These are phyloP conservation scores for Tupiocoris notatus DNA, from an alignment of 2,888 invertebrate species.

Conservation along the genomic window DNA sequence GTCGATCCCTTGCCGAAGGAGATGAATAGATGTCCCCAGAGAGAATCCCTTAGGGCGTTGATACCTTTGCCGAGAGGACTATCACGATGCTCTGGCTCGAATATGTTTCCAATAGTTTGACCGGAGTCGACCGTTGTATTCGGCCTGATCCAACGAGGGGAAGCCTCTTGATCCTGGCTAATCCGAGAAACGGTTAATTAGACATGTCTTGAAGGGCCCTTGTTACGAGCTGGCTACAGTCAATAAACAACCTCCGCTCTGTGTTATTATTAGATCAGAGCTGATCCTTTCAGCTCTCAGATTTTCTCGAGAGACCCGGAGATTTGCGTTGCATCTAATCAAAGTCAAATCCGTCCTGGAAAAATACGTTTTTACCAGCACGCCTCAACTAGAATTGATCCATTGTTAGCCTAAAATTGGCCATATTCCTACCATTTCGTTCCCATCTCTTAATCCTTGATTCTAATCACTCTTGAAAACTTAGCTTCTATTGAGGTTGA, in stretches of 20 bases:
- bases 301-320: neutral
- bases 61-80: neutral
- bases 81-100: neutral
- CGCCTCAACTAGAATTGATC: too few relatives aligned
- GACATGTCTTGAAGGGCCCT: conserved; percentile 23
- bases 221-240: conserved; percentile 22
- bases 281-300: conserved; percentile 14
- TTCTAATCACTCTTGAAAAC: too few relatives aligned
- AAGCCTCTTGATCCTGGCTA: neutral
- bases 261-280: conserved; percentile 39
- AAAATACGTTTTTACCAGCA: too few relatives aligned
- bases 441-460: too few relatives aligned
- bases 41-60: neutral
- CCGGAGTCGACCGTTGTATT: neutral
- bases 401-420: too few relatives aligned
- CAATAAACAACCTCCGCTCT: conserved; percentile 20
- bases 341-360: neutral
- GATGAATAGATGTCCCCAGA: neutral
- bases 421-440: too few relatives aligned
- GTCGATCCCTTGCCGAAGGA: neutral
- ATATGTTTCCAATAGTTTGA: neutral
- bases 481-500: too few relatives aligned
- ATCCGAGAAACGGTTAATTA: conserved; percentile 39
- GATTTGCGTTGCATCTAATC: neutral
- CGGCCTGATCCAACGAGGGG: neutral